Evolutionary conservation across 2,888 invertebrate genomes (phyloP).

Genomic region (Tinea pellionella): DNA sequence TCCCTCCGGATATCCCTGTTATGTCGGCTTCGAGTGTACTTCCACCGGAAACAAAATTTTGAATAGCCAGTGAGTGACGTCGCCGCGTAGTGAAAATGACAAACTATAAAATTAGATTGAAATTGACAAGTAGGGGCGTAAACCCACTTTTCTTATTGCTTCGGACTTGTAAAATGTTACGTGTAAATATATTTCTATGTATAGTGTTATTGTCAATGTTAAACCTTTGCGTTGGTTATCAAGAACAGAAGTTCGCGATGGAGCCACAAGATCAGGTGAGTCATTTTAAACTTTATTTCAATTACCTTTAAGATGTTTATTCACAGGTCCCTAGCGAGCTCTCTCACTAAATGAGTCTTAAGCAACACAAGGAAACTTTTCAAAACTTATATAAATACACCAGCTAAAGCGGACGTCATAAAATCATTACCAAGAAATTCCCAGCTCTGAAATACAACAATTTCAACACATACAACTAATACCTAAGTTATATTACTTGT

Average conservation of each 20-base stretch:
- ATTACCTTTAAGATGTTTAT: not conserved
- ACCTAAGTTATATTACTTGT: not conserved
- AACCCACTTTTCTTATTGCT: conserved; percentile 48
- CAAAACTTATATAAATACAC: not conserved
- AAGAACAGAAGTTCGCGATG: conserved; percentile 82
- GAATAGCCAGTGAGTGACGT: conserved; percentile 11
- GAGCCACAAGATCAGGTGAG: conserved; percentile 78
- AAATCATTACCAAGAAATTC: not conserved
- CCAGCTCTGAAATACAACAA: not conserved
- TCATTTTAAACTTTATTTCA: not conserved
- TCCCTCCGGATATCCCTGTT: conserved; percentile 28
- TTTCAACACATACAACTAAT: not conserved
- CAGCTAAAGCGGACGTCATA: not conserved
- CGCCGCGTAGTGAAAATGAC: conserved; percentile 3
- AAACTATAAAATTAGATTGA: conserved; percentile 34
- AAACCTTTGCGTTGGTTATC: conserved; percentile 37
- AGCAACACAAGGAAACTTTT: no score
- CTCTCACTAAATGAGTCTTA: no score
- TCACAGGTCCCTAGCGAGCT: not conserved
- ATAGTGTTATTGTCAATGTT: conserved; percentile 19
- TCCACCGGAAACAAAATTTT: not conserved
- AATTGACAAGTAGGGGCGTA: conserved; percentile 47
- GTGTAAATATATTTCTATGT: conserved; percentile 26
- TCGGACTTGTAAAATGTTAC: conserved; percentile 42
- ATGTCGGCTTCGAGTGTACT: conserved; percentile 25